Base-by-base conservation (phyloP, 2,113 vertebrate genomes). In the Seriola aureovittata region DNA sequence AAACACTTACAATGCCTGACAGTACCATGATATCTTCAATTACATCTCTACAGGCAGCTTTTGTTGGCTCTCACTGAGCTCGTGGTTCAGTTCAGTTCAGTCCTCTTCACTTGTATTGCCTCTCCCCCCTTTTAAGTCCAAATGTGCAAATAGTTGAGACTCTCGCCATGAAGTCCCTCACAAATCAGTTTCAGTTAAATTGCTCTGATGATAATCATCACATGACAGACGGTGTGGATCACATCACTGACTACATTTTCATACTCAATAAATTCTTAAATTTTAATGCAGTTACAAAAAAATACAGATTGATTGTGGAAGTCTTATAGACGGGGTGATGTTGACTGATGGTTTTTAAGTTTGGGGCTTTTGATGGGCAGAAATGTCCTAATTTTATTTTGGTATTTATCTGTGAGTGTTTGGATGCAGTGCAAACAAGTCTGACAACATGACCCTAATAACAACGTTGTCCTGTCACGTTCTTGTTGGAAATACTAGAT, bases 181-280 rank as follows among this genome's bases (percentile, higher is more conserved):
- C 84, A 9, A 71, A 81, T 79, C 32, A 1, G 34, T 78, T 69
- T 58, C 29, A 74, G 55, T 85, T n/a, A 73, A 75, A 79, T 64
- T 59, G 36, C 82, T 62, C 65, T 63, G 63, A 78, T 87, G 69
- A 65, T 71, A 59, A 75, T 78, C 38, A 38, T 88, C 87, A 87
- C 77, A 90, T 88, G 87, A 90, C 55, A 25, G 58, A 66, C 66
- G 10, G 69, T 65, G 57, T 67, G 82, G 38, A 19, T 52, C 78
- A 75, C 75, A 88, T 85, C 57, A 66, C 34, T 34, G 4, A 14
- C 63, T 71, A 17, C 19, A 71, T 75, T 77, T 80, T 62, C 29
- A 67, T 29, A 63, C 59, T 64, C 16, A 3, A 29, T 52, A 46
- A 46, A 40, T 38, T 73, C 46, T 78, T 59, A 32, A 14, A 21